Percentiles rank a stretch among this genome's conserved stretches.
phyloP scores from a whole-genome alignment of 1,140 invertebrate species.

The Glossosoma conforme region DNA sequence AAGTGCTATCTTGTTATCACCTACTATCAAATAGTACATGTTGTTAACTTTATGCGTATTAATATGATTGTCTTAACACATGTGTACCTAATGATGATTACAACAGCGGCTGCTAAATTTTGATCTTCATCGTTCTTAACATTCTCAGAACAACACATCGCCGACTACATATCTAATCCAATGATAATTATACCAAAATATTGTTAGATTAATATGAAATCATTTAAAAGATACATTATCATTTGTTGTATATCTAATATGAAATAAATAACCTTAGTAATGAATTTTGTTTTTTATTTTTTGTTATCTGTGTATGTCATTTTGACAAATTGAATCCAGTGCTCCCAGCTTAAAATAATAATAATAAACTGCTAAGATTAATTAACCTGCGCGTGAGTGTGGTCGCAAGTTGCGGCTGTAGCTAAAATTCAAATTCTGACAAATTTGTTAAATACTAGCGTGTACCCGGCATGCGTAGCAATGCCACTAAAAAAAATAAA shows the following conservation, averaged over 20 bases:
- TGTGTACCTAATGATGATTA: constrained; percentile 20
- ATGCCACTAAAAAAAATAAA: too few species aligned
- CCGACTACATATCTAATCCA: constrained; percentile 30
- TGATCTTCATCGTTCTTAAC: constrained; percentile 8
- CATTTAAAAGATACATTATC: constrained; percentile 22
- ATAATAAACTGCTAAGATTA: too few species aligned
- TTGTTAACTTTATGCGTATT: constrained; percentile 13
- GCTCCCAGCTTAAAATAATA: too few species aligned
- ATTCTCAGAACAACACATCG: constrained; percentile 11
- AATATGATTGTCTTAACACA: constrained; percentile 10
- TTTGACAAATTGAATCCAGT: too few species aligned
- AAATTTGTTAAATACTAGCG: too few species aligned
- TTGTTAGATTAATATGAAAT: constrained; percentile 20
- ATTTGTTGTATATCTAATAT: constrained; percentile 25
- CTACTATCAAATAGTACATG: constrained; percentile 9
- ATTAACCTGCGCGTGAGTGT: too few species aligned
- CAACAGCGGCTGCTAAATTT: constrained; percentile 2
- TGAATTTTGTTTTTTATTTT: too few species aligned
- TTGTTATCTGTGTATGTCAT: too few species aligned
- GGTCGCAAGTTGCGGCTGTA: too few species aligned
- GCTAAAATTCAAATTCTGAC: too few species aligned
- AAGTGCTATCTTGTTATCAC: constrained; percentile 6
- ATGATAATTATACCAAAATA: constrained; percentile 32
- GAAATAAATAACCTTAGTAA: constrained; percentile 21
- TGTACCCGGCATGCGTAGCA: too few species aligned